These are phyloP conservation scores for Auanema sp. DNA, from an alignment of 2,888 invertebrate genomes.

Conservation along the genomic window DNA sequence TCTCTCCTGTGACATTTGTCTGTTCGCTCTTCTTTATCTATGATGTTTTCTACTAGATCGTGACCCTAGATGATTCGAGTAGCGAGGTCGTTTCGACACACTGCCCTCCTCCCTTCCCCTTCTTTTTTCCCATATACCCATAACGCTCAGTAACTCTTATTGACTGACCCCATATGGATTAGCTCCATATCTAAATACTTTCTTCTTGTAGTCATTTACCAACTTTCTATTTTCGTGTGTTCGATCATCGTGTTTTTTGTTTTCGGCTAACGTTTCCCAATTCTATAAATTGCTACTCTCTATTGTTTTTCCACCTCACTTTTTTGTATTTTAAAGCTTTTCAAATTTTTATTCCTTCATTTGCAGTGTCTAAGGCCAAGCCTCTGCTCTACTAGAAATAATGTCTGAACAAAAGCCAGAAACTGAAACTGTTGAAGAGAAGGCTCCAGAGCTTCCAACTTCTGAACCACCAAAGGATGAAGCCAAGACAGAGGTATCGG, in stretches of 20 bases:
- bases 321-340: no score
- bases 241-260: no score
- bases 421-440: constrained; percentile 25
- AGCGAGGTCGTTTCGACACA: constrained; percentile 1
- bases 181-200: no score
- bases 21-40: no score
- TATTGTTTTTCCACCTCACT: no score
- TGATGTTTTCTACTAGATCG: background rate
- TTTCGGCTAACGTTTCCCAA: no score
- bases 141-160: background rate
- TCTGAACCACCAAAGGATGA: constrained; percentile 42
- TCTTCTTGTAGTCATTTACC: no score
- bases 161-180: no score
- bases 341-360: no score
- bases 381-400: background rate
- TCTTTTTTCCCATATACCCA: background rate
- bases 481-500: constrained; percentile 16
- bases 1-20: no score
- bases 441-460: constrained; percentile 39
- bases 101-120: constrained; percentile 6
- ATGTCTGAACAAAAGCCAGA: constrained; percentile 22
- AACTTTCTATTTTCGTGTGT: no score
- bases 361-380: background rate
- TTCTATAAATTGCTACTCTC: no score
- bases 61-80: background rate